A percentile compares a stretch with the other conserved stretches of the same genome.
phyloP scores from a whole-genome alignment of 2,888 invertebrate genomes.

The Caenorhabditis sp. region DNA sequence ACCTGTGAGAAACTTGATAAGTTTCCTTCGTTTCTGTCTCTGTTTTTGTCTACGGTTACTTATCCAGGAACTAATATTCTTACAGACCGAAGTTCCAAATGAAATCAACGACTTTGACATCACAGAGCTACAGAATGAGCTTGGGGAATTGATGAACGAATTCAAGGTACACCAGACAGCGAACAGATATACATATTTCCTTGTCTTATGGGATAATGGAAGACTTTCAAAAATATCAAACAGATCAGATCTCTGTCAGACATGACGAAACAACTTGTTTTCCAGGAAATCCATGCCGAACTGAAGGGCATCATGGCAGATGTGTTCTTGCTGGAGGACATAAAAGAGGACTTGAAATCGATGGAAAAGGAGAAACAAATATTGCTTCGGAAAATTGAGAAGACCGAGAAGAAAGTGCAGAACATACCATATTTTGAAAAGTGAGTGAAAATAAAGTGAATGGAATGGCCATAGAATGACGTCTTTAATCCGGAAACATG shows the following conservation, averaged over 20 bases:
- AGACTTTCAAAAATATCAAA: conserved; percentile 4
- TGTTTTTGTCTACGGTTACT: background rate
- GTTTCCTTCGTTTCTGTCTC: too few relatives aligned
- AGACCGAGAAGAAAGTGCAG: conserved; percentile 83
- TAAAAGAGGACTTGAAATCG: conserved; percentile 89
- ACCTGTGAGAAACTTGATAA: conserved; percentile 1
- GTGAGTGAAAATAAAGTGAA: conserved; percentile 26
- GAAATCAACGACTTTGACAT: conserved; percentile 88
- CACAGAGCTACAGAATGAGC: conserved; percentile 87
- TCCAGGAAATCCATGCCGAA: conserved; percentile 74
- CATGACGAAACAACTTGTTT: background rate
- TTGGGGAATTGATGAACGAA: conserved; percentile 89
- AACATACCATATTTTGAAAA: conserved; percentile 76
- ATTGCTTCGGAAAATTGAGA: conserved; percentile 87
- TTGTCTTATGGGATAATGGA: too few relatives aligned
- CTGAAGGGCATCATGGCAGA: conserved; percentile 81
- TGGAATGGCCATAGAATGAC: conserved; percentile 52
- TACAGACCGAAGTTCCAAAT: conserved; percentile 70
- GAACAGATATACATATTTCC: too few relatives aligned
- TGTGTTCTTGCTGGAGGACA: conserved; percentile 89
- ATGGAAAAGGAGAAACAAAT: conserved; percentile 88
- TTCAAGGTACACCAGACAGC: too few relatives aligned
- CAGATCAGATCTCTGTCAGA: background rate
- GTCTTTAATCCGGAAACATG: background rate
- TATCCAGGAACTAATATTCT: background rate